phyloP scores from a whole-genome alignment of 2,113 vertebrate genomes.

The Sphyrna mokarran region DNA sequence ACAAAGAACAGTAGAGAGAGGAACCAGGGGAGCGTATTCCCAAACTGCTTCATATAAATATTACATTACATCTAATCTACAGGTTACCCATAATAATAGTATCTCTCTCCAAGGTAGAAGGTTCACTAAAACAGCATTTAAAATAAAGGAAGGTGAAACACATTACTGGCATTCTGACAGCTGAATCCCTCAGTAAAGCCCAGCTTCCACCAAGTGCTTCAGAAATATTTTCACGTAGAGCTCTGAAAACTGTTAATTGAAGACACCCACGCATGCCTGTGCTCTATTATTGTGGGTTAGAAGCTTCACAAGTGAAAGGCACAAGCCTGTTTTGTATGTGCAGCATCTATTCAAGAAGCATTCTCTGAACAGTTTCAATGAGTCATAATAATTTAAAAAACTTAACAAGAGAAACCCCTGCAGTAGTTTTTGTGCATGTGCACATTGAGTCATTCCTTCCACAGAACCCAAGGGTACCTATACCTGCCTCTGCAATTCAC shows the following conservation, averaged over 20 bases:
- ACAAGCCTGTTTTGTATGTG: not conserved
- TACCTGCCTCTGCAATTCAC: not conserved
- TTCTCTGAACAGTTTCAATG: constrained; percentile 12
- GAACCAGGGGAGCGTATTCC: not conserved
- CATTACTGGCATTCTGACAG: not conserved
- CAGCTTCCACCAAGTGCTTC: not conserved
- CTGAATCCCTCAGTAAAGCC: not conserved
- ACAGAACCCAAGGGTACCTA: not conserved
- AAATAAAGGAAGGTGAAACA: not conserved
- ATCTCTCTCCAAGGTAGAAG: not conserved
- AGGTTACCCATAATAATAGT: not conserved
- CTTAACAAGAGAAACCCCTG: not conserved
- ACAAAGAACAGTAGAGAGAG: not conserved
- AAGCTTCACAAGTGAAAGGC: not conserved
- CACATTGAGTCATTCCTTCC: not conserved
- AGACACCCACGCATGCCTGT: constrained; percentile 20
- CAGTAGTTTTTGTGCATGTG: not conserved
- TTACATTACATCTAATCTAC: not conserved
- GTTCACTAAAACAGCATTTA: not conserved
- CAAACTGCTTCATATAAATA: not conserved
- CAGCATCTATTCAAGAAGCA: not conserved
- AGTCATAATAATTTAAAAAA: not conserved
- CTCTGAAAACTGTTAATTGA: not conserved
- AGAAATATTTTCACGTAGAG: not conserved
- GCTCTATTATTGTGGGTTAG: not conserved